phyloP scores from a whole-genome alignment of 2,888 invertebrate genomes.

The Drosophila mulleri region DNA sequence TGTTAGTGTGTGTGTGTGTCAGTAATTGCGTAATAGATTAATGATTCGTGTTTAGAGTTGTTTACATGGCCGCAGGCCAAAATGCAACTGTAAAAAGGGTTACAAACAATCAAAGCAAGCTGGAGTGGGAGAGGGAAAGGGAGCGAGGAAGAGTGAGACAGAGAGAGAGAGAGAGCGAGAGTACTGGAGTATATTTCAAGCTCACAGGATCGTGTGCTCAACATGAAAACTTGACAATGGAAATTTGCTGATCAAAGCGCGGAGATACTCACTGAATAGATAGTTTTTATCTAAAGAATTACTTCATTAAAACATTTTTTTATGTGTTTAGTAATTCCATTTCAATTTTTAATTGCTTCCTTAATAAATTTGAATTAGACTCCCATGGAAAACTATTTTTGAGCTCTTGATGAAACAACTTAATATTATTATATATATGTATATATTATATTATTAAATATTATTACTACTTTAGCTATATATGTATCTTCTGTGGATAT shows the following conservation, averaged over 20 bases:
- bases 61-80: slow-evolving; percentile 66
- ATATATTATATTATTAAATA: too few species aligned
- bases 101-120: slow-evolving; percentile 9
- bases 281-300: not conserved
- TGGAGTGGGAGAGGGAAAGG: not conserved
- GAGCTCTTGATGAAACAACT: too few species aligned
- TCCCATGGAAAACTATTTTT: too few species aligned
- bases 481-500: not conserved
- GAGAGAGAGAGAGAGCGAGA: not conserved
- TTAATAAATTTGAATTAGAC: too few species aligned
- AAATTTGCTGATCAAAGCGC: not conserved
- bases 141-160: not conserved
- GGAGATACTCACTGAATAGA: not conserved
- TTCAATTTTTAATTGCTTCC: too few species aligned
- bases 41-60: slow-evolving; percentile 67
- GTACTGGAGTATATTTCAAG: not conserved
- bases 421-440: too few species aligned
- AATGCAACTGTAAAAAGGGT: slow-evolving; percentile 49
- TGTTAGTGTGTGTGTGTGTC: slow-evolving; percentile 35
- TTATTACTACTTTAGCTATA: not conserved
- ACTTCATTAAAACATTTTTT: not conserved
- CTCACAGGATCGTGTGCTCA: not conserved
- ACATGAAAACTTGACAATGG: not conserved
- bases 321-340: too few species aligned
- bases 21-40: slow-evolving; percentile 78